A percentile compares a stretch with the other conserved stretches of the same genome.
Conservation (phyloP, 2,113 vertebrate genomes). For the Callipepla squamata region DNA sequence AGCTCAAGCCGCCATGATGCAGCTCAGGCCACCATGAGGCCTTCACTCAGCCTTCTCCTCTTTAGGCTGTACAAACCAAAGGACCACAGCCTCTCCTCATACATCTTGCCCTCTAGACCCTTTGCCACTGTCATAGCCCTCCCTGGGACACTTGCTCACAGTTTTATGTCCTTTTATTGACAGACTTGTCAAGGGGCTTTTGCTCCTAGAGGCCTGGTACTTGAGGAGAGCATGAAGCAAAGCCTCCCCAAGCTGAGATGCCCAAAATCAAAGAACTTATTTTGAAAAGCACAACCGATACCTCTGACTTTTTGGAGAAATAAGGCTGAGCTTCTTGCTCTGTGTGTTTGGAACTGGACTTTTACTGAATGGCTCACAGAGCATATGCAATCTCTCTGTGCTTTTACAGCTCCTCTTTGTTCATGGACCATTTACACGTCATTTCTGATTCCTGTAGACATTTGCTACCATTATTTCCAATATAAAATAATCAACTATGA, state of each 20-base stretch:
- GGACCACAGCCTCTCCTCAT: too few relatives aligned
- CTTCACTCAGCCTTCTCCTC: too few relatives aligned
- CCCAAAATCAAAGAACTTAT: fast-evolving
- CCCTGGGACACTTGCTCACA: too few relatives aligned
- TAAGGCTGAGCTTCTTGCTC: not conserved
- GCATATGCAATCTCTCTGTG: not conserved
- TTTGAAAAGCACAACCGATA: not conserved
- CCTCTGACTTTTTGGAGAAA: not conserved
- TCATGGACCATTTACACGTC: not conserved
- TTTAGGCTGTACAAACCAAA: too few relatives aligned
- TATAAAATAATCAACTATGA: not conserved
- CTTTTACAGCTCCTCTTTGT: not conserved
- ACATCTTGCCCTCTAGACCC: too few relatives aligned
- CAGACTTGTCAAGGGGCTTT: not conserved
- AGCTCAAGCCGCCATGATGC: too few relatives aligned
- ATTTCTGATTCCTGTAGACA: not conserved
- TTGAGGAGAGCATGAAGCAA: not conserved
- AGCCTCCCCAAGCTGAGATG: too few relatives aligned
- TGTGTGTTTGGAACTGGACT: not conserved
- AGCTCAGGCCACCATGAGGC: too few relatives aligned
- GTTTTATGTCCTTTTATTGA: not conserved
- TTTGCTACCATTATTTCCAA: not conserved
- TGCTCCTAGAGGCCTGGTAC: not conserved
- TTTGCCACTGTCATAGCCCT: too few relatives aligned
- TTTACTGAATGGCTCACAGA: fast-evolving